Evolutionary conservation across 1,140 invertebrate species (phyloP), one percentile per base, ranked within the genome.

Genomic region (Pseudomyrmex pallidus): DNA sequence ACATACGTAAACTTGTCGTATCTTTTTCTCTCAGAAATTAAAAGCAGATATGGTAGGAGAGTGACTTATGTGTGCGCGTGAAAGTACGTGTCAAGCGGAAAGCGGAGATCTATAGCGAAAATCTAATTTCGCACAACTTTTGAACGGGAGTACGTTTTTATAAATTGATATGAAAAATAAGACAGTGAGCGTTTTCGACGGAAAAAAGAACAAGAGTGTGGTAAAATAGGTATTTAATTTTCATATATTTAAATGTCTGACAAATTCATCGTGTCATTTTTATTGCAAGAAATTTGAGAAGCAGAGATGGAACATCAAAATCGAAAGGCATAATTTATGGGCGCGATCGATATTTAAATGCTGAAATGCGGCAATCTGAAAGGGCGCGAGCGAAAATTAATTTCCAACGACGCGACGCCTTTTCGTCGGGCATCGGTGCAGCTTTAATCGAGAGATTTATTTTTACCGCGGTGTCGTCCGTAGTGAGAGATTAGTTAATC

Each of bases 401-500:
- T 72, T 59, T 80, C 35, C 22, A 17, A 4, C 54, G 52, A 2
- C 52, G 5, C 35, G 44, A 1, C 46, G 22, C 4, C n/a, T 67
- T 67, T 76, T 76, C 22, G 54, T 78, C 44, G 22, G 35, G 1
- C n/a, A 59, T 61, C 56, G 56, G 46, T 61, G 54, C 76, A 72
- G 12, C n/a, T 80, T 80, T 80, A 80, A 80, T 72, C 46, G 22
- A 48, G 54, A 61, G 54, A 61, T 80, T 80, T 80, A 80, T 80
- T 80, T 80, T 80, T 59, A 46, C 22, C 76, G 35, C 35, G 64
- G 66, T 50, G 66, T 80, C 22, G 66, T 7, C 56, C 20, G 15
- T 72, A 80, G 64, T 78, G 20, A 59, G 20, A 59, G 66, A 80
- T 80, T 80, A 80, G 76, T 61, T 80, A 80, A 80, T 80, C 76